Percentiles rank a stretch among this genome's conserved stretches.
These are phyloP conservation scores for Pseudorasbora parva DNA, from an alignment of 2,113 vertebrate species.

Conservation along the genomic window DNA sequence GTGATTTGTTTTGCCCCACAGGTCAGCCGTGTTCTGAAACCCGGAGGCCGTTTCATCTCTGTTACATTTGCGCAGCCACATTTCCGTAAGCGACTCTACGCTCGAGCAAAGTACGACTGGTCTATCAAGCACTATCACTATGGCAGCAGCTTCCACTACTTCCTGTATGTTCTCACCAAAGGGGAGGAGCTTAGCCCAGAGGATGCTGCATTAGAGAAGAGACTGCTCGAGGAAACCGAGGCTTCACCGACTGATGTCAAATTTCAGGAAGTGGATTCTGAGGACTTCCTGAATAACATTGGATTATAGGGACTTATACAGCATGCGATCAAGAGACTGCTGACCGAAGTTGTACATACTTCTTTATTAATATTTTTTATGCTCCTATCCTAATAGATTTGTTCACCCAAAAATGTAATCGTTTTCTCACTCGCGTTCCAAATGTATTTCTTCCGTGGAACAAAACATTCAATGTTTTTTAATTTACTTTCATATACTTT, in stretches of 20 bases:
- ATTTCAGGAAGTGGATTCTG: constrained; percentile 69
- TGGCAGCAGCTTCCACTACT: constrained; percentile 84
- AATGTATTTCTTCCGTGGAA: not conserved
- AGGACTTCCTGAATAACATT: constrained; percentile 84
- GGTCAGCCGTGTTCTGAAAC: constrained; percentile 87
- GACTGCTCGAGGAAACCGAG: constrained; percentile 60
- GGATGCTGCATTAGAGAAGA: constrained; percentile 77
- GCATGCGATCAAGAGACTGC: not conserved
- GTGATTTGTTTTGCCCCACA: constrained; percentile 59
- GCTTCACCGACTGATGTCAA: not conserved
- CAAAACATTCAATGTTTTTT: not conserved
- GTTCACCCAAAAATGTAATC: not conserved
- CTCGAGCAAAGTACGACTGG: constrained; percentile 82
- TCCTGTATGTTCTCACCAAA: constrained; percentile 87
- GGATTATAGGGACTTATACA: constrained; percentile 66
- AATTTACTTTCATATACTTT: not conserved
- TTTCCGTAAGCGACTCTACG: constrained; percentile 86
- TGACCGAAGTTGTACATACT: not conserved
- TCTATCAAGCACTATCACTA: constrained; percentile 82
- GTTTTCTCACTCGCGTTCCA: not conserved
- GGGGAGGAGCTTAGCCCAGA: constrained; percentile 78
- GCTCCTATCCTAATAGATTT: not conserved
- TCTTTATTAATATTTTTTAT: not conserved
- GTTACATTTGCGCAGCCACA: constrained; percentile 88
- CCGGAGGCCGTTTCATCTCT: constrained; percentile 86